phyloP scores from a whole-genome alignment of 1,140 invertebrate species.

The Eumeta japonica region DNA sequence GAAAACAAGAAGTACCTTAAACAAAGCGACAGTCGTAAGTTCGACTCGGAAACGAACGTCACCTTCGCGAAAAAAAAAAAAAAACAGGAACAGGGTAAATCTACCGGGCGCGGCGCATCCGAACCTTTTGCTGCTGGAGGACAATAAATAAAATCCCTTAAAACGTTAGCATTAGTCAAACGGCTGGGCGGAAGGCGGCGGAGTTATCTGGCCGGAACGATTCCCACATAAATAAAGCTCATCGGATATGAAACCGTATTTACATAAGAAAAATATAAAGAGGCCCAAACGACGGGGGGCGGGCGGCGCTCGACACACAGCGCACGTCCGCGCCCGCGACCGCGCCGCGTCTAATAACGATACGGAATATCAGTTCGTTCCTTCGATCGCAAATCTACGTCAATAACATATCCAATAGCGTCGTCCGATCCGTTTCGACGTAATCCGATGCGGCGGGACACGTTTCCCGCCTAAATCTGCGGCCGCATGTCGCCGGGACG shows the following conservation, averaged over 20 bases:
- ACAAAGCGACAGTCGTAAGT: too few species aligned
- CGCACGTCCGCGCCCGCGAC: slow-evolving; percentile 38
- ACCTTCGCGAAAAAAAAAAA: slow-evolving; percentile 1
- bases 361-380: slow-evolving; percentile 58
- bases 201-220: slow-evolving; percentile 55
- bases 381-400: slow-evolving; percentile 57
- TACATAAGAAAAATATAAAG: slow-evolving; percentile 58
- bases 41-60: slow-evolving; percentile 13
- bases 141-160: too few species aligned
- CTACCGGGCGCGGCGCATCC: slow-evolving; percentile 41
- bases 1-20: too few species aligned
- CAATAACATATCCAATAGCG: slow-evolving; percentile 59
- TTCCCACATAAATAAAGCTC: slow-evolving; percentile 59
- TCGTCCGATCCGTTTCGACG: slow-evolving; percentile 57
- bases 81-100: slow-evolving; percentile 28
- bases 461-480: slow-evolving; percentile 56
- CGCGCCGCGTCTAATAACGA: slow-evolving; percentile 51
- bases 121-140: slow-evolving; percentile 38
- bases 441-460: slow-evolving; percentile 54
- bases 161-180: too few species aligned
- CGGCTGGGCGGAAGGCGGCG: too few species aligned
- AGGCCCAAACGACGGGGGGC: slow-evolving; percentile 51
- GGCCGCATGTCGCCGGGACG: slow-evolving; percentile 58
- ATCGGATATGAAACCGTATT: slow-evolving; percentile 56
- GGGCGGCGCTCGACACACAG: slow-evolving; percentile 28